A percentile compares a stretch with the other conserved stretches of the same genome.
Evolutionary conservation across 35 echinoderm and acorn worm species (phyloP).

Genomic region (Ophiothrix spiculata): DNA sequence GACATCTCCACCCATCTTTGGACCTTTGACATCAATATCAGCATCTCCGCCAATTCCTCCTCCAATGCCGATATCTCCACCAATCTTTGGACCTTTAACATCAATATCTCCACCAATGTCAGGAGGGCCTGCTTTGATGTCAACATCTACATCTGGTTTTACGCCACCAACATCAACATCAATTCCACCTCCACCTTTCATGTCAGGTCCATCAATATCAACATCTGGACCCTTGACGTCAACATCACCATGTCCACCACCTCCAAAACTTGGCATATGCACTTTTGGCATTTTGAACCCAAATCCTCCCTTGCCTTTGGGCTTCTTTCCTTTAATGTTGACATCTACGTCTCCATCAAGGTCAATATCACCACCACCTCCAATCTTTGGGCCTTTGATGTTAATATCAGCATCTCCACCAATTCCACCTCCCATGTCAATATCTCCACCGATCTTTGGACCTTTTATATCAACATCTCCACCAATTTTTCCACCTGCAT

Average conservation of each 20-base stretch:
- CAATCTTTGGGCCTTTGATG: slow-evolving; percentile 28
- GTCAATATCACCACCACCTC: neutral
- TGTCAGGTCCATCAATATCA: slow-evolving; percentile 33
- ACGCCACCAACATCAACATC: slow-evolving; percentile 36
- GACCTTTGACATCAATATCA: slow-evolving; percentile 27
- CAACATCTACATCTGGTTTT: slow-evolving; percentile 36
- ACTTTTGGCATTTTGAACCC: slow-evolving; percentile 37
- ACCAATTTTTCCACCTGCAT: slow-evolving; percentile 9
- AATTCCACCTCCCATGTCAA: slow-evolving; percentile 11
- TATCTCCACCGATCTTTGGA: slow-evolving; percentile 10
- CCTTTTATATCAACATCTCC: slow-evolving; percentile 30
- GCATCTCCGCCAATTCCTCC: slow-evolving; percentile 25
- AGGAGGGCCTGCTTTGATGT: slow-evolving; percentile 34
- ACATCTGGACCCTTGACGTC: slow-evolving; percentile 49
- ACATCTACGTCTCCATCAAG: slow-evolving; percentile 44
- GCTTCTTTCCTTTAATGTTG: neutral
- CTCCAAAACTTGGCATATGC: slow-evolving; percentile 19
- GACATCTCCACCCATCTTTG: slow-evolving; percentile 46
- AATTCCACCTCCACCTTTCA: slow-evolving; percentile 19
- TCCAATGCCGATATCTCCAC: neutral
- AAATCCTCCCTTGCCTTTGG: slow-evolving; percentile 22
- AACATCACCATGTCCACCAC: slow-evolving; percentile 31
- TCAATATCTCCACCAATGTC: slow-evolving; percentile 40
- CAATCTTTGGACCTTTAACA: slow-evolving; percentile 9
- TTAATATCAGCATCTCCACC: slow-evolving; percentile 41